Percentiles rank a stretch among this genome's conserved stretches.
phyloP scores from a whole-genome alignment of 2,797 vertebrate species.

The Setipinna tenuifilis region DNA sequence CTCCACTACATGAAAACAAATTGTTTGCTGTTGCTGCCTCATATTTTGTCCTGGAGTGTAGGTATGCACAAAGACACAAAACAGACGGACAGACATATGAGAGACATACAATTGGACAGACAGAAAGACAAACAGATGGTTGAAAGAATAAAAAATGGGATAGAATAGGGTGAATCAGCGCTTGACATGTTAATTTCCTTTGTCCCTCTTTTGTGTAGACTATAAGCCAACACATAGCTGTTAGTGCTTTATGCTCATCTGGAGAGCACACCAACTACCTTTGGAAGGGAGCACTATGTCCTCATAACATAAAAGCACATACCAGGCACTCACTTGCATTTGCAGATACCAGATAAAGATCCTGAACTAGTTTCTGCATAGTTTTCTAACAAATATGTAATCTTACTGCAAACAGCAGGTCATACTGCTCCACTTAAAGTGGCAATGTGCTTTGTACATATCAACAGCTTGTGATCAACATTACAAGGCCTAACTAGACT shows the following conservation, averaged over 20 bases:
- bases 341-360: background rate
- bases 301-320: background rate
- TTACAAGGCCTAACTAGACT: background rate
- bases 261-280: background rate
- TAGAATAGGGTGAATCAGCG: background rate
- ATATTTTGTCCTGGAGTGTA: no score
- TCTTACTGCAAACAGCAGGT: background rate
- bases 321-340: background rate
- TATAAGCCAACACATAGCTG: background rate
- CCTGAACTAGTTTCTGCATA: background rate
- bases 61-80: no score
- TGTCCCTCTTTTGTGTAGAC: background rate
- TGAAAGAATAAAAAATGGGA: background rate
- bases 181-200: conserved; percentile 4
- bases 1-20: no score
- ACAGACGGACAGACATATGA: background rate
- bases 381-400: background rate
- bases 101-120: background rate
- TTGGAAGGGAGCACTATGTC: background rate
- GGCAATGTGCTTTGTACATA: background rate
- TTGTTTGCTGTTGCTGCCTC: no score
- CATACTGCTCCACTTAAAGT: background rate
- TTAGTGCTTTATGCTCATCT: background rate
- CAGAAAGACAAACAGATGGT: background rate
- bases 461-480: background rate